Conservation (phyloP, 2,888 invertebrate species). For the Fragum whitleyi region DNA sequence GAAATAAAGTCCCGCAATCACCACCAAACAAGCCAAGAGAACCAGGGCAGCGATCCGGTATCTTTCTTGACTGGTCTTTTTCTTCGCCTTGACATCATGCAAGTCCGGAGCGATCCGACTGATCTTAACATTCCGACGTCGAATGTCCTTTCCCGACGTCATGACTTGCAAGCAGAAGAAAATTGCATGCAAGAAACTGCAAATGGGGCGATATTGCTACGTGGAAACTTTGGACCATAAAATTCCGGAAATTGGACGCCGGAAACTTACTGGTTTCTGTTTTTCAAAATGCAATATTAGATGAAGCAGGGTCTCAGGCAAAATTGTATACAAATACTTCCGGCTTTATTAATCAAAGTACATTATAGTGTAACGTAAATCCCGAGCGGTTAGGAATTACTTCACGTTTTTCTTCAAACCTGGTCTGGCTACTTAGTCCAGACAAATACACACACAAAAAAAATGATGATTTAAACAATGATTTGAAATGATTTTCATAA, state of each 20-base stretch:
- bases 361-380: too few relatives aligned
- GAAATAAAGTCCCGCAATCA: slow-evolving; percentile 34
- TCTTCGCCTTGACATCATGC: slow-evolving; percentile 38
- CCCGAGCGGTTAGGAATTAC: too few relatives aligned
- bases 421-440: too few relatives aligned
- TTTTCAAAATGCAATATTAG: neutral
- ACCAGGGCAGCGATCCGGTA: slow-evolving; percentile 25
- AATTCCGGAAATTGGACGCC: slow-evolving; percentile 7
- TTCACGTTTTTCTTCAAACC: too few relatives aligned
- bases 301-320: slow-evolving; percentile 8
- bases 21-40: slow-evolving; percentile 14
- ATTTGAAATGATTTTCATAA: too few relatives aligned
- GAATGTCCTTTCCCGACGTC: slow-evolving; percentile 33
- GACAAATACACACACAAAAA: too few relatives aligned
- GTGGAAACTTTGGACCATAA: slow-evolving; percentile 5
- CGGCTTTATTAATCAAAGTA: slow-evolving; percentile 13
- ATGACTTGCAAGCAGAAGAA: slow-evolving; percentile 1
- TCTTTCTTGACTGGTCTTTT: slow-evolving; percentile 24
- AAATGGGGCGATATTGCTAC: neutral
- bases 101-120: slow-evolving; percentile 45
- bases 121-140: slow-evolving; percentile 57
- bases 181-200: neutral
- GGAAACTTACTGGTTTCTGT: neutral
- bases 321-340: neutral
- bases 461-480: too few relatives aligned